A percentile compares a stretch with the other conserved stretches of the same genome.
These are phyloP conservation scores for Polydrusus tereticollis DNA, from an alignment of 2,888 invertebrate species.

Conservation along the genomic window DNA sequence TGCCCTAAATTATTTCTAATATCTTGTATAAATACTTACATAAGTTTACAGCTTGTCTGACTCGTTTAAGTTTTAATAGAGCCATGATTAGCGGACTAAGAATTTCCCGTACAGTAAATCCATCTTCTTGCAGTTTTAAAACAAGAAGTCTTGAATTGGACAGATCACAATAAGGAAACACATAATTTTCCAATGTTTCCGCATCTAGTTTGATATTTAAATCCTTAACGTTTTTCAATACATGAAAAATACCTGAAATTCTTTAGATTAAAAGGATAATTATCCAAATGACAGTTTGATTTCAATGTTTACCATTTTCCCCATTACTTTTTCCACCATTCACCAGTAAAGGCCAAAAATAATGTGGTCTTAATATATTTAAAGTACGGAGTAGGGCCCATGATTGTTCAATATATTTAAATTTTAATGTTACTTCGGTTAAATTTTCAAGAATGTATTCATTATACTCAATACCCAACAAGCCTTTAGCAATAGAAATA, in stretches of 20 bases:
- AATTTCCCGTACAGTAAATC: constrained; percentile 64
- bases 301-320: constrained; percentile 67
- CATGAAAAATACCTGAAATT: constrained; percentile 69
- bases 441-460: constrained; percentile 64
- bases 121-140: constrained; percentile 69
- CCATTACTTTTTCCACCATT: constrained; percentile 69
- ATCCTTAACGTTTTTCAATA: constrained; percentile 70
- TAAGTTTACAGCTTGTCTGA: constrained; percentile 67
- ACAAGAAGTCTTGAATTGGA: constrained; percentile 69
- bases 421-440: constrained; percentile 67
- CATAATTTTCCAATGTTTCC: constrained; percentile 71
- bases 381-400: constrained; percentile 65
- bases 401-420: constrained; percentile 67
- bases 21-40: constrained; percentile 68
- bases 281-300: not conserved
- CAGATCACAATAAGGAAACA: constrained; percentile 71
- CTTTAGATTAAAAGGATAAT: constrained; percentile 14
- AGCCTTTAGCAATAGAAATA: constrained; percentile 66
- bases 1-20: no score
- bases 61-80: constrained; percentile 60
- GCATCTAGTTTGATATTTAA: constrained; percentile 71
- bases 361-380: constrained; percentile 70
- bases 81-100: constrained; percentile 69
- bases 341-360: constrained; percentile 76
- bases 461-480: constrained; percentile 68